A percentile compares a stretch with the other conserved stretches of the same genome.
Conservation (phyloP, 2,113 vertebrate species). For the Takifugu bimaculatus region DNA sequence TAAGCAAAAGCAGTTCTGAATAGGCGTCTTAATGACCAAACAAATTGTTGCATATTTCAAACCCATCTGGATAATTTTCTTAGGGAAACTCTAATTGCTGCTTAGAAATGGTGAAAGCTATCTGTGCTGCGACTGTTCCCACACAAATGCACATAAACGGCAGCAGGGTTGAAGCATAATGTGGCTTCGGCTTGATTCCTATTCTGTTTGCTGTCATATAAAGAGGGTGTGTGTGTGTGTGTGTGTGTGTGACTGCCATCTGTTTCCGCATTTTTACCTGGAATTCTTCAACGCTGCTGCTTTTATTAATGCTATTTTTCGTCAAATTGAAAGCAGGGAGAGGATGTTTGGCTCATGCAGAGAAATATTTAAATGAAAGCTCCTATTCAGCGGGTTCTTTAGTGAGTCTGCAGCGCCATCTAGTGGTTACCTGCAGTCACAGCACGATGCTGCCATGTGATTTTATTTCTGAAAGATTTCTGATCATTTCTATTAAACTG, state of each 20-base stretch:
- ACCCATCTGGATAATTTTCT: constrained; percentile 69
- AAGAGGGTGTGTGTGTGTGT: background rate
- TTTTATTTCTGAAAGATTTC: no score
- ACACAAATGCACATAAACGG: constrained; percentile 2
- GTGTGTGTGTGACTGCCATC: background rate
- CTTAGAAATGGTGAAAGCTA: constrained; percentile 40
- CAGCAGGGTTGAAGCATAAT: constrained; percentile 38
- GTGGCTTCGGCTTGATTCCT: background rate
- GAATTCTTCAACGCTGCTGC: no score
- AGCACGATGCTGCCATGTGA: no score
- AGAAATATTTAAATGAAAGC: no score
- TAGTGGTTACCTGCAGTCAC: no score
- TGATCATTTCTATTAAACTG: no score
- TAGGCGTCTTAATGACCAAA: constrained; percentile 68
- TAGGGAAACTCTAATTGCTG: constrained; percentile 63
- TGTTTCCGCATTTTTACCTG: no score
- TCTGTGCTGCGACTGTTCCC: constrained; percentile 16
- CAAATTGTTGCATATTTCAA: constrained; percentile 71
- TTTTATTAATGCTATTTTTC: no score
- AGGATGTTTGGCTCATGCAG: no score
- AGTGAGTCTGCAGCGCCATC: no score
- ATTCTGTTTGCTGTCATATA: background rate
- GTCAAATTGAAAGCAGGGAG: no score
- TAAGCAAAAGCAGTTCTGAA: constrained; percentile 58
- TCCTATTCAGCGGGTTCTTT: no score